Conservation (phyloP, 2,797 vertebrate species). For the Eulemur coronatus region DNA sequence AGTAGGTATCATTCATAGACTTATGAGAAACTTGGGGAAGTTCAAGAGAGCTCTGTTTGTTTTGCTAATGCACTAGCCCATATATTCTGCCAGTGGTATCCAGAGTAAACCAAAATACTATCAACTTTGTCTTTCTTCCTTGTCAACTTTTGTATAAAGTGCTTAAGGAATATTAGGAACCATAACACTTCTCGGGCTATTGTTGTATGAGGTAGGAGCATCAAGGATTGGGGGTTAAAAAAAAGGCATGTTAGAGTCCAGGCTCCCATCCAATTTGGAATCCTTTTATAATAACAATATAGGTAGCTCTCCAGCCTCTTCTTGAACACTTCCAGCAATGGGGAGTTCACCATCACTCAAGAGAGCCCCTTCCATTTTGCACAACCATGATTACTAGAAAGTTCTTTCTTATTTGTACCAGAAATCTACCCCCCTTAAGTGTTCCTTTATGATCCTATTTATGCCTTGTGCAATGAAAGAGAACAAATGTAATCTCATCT, state of each 20-base stretch:
- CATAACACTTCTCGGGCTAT: not conserved
- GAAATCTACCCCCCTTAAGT: constrained; percentile 1
- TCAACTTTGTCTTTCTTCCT: not conserved
- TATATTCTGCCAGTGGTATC: not conserved
- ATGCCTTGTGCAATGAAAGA: not conserved
- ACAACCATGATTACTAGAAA: not conserved
- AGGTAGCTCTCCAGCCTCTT: not conserved
- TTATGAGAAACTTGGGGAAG: not conserved
- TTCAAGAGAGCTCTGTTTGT: constrained; percentile 36
- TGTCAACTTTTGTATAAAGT: not conserved
- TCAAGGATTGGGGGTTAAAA: not conserved
- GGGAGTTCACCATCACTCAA: not conserved
- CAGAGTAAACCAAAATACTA: constrained; percentile 40
- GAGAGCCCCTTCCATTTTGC: not conserved
- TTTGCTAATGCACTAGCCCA: constrained; percentile 14
- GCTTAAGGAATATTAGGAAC: not conserved
- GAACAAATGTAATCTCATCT: not conserved
- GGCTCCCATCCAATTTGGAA: not conserved
- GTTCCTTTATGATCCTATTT: constrained; percentile 5
- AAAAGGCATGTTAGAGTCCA: not conserved
- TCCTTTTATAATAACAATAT: not conserved
- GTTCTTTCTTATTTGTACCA: not conserved
- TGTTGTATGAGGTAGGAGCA: not conserved
- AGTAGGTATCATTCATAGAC: constrained; percentile 6
- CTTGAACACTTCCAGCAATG: not conserved